Percentiles rank a stretch among this genome's conserved stretches.
These are phyloP conservation scores for Pyralis farinalis DNA, from an alignment of 2,888 invertebrate species.

Conservation along the genomic window DNA sequence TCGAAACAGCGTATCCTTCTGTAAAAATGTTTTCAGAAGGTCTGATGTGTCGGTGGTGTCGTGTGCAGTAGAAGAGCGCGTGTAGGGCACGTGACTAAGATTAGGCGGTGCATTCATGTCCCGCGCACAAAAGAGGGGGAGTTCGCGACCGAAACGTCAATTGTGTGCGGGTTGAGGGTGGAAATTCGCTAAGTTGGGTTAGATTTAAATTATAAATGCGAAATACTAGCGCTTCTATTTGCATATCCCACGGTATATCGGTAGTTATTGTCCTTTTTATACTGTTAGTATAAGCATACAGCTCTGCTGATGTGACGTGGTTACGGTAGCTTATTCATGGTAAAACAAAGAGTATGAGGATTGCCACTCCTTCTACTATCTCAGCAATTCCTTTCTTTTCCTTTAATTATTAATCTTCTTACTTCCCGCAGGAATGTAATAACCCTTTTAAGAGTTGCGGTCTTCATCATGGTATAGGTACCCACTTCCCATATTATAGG, in stretches of 20 bases:
- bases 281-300: too few species aligned
- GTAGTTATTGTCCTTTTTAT: too few species aligned
- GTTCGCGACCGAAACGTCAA: slow-evolving; percentile 65
- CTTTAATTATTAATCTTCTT: too few species aligned
- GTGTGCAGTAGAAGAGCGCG: slow-evolving; percentile 66
- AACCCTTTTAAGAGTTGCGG: too few species aligned
- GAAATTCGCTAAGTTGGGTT: slow-evolving; percentile 72
- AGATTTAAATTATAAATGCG: slow-evolving; percentile 76
- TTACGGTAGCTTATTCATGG: too few species aligned
- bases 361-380: too few species aligned
- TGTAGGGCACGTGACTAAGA: slow-evolving; percentile 72
- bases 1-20: slow-evolving; percentile 5
- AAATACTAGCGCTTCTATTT: slow-evolving; percentile 65
- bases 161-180: slow-evolving; percentile 69
- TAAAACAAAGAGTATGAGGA: too few species aligned
- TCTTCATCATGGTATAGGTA: too few species aligned
- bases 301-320: too few species aligned
- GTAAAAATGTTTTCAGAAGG: slow-evolving; percentile 37
- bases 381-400: too few species aligned
- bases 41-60: slow-evolving; percentile 53
- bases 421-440: too few species aligned
- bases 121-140: slow-evolving; percentile 63
- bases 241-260: slow-evolving; percentile 73
- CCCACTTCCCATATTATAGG: too few species aligned
- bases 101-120: slow-evolving; percentile 73